phyloP scores from a whole-genome alignment of 2,888 invertebrate species.

The Harpalus rubripes region DNA sequence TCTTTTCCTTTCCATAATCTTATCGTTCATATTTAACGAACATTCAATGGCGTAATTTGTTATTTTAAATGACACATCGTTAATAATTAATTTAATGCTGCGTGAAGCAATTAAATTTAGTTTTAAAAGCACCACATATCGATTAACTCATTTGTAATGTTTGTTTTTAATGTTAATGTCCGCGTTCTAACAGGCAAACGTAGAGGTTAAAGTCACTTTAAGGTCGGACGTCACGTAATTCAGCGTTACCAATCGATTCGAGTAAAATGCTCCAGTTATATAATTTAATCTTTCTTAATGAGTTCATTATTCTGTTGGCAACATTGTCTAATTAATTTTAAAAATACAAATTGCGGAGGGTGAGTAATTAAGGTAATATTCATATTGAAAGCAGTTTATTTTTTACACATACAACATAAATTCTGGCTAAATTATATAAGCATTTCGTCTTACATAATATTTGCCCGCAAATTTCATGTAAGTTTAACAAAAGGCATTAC shows the following conservation, averaged over 20 bases:
- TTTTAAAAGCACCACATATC: neutral
- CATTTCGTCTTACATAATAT: constrained; percentile 58
- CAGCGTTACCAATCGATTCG: constrained; percentile 15
- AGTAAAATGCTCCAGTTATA: neutral
- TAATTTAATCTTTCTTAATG: neutral
- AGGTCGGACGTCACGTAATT: constrained; percentile 43
- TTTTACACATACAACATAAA: constrained; percentile 51
- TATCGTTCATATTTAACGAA: constrained; percentile 42
- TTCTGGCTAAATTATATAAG: constrained; percentile 46
- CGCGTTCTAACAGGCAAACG: constrained; percentile 12
- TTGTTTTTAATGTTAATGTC: constrained; percentile 33
- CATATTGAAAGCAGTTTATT: constrained; percentile 41
- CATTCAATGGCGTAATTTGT: neutral
- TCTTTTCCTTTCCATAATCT: constrained; percentile 19
- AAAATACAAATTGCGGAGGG: neutral
- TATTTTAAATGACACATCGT: constrained; percentile 7
- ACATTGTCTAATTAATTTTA: constrained; percentile 13
- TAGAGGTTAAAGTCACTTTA: constrained; percentile 51
- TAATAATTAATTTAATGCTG: neutral
- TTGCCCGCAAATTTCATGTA: constrained; percentile 66
- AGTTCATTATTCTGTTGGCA: constrained; percentile 15
- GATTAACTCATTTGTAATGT: constrained; percentile 15
- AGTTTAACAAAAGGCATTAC: constrained; percentile 14
- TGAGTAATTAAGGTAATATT: neutral
- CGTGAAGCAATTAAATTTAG: neutral